Base-by-base conservation (phyloP, 1,140 invertebrate species). In the honey bee (Apis mellifera) region DNA sequence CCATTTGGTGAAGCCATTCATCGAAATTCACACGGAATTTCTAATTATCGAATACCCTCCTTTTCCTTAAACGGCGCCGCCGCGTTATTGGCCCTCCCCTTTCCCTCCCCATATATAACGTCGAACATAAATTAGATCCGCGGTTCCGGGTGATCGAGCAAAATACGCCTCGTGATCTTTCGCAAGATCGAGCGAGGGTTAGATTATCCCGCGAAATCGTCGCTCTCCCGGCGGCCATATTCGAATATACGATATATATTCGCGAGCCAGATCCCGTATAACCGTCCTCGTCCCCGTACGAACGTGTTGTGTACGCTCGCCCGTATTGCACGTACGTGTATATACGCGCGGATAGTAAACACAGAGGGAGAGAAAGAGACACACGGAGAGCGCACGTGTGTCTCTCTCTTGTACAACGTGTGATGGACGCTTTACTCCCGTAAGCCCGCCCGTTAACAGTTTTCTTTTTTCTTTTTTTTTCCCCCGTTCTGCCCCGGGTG, bases 141-240 rank as follows among this genome's bases (percentile, higher is more conserved):
- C 23, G n/a, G 90, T 92, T 92, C 90, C 91, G 90, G 91, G 86
- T 92, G 90, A 90, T 90, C 91, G 91, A 91, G 88, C n/a, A n/a
- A n/a, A 23, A 82, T 54, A 82, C 66, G 74, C 59, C 54, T 55
- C 64, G 79, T 82, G 81, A 82, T 78, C 81, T 82, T 82, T 82
- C 81, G 75, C 54, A 82, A 82, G 75, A 85, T 83, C 81, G 77
- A 76, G 72, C 70, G 68, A 78, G 64, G 50, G 55, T 26, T 60
- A 73, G 32, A 66, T 70, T n/a, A 71, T 84, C 75, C 75, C 42
- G 68, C 55, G 32, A 42, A 80, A 66, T 64, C 59, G 64, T 74
- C 73, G 74, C 78, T 83, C 66, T 71, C 54, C 82, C 48, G 50
- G 32, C 32, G 26, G 59, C 78, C 78, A 81, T 81, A 75, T 59